Conservation (phyloP, 2,888 invertebrate genomes). For the Epicampocera succincta region DNA sequence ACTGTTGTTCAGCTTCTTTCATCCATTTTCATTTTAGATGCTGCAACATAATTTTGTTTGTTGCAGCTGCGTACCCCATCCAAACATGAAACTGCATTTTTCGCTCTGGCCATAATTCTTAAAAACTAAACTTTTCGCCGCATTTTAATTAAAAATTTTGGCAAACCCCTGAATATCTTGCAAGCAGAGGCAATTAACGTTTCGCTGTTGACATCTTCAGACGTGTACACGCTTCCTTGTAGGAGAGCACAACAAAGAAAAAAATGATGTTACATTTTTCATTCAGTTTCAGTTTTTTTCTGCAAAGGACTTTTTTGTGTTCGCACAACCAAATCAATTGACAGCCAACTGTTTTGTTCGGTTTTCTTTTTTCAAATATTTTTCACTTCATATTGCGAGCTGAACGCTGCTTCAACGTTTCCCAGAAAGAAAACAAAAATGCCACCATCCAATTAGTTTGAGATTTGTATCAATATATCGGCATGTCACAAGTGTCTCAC, state of each 20-base stretch:
- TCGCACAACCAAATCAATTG: slow-evolving; percentile 16
- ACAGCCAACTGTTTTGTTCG: slow-evolving; percentile 2
- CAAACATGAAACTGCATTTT: too few species aligned
- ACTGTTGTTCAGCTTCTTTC: too few species aligned
- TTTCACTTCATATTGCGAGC: neutral
- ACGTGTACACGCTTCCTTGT: slow-evolving; percentile 35
- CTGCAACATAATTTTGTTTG: too few species aligned
- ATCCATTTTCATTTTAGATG: too few species aligned
- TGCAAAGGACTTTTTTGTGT: slow-evolving; percentile 46
- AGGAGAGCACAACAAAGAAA: neutral
- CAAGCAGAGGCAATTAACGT: slow-evolving; percentile 1
- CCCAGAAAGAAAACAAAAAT: slow-evolving; percentile 20
- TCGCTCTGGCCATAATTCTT: too few species aligned
- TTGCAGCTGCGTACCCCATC: too few species aligned
- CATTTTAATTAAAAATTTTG: too few species aligned
- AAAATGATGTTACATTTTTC: slow-evolving; percentile 46
- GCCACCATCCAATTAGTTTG: slow-evolving; percentile 60
- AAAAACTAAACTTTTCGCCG: too few species aligned
- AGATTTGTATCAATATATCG: slow-evolving; percentile 65
- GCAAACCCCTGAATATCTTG: neutral
- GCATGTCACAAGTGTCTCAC: slow-evolving; percentile 66
- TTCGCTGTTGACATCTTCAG: neutral
- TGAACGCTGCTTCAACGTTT: slow-evolving; percentile 12
- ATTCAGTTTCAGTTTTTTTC: slow-evolving; percentile 13
- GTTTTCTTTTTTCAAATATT: neutral